Evolutionary conservation across 2,888 invertebrate genomes (phyloP).

Genomic region (Ceratothoa steindachneri): DNA sequence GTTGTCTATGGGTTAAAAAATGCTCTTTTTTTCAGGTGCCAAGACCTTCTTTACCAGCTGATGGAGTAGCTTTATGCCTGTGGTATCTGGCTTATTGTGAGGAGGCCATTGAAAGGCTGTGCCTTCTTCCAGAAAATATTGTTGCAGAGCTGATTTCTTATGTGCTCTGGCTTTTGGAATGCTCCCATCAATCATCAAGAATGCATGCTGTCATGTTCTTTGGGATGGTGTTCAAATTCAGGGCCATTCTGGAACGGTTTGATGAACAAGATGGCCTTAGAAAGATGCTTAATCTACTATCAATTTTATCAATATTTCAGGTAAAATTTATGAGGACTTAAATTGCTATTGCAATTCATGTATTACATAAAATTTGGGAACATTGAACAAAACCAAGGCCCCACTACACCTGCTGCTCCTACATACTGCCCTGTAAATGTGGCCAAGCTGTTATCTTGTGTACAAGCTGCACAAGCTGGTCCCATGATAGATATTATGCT

Average conservation of each 20-base stretch:
- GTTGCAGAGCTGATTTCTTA: constrained; percentile 79
- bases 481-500: no score
- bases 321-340: no score
- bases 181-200: constrained; percentile 94
- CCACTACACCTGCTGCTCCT: no score
- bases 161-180: constrained; percentile 89
- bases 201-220: constrained; percentile 99
- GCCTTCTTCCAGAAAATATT: constrained; percentile 72
- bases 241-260: constrained; percentile 88
- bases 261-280: constrained; percentile 90
- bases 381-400: no score
- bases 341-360: no score
- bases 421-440: no score
- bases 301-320: constrained; percentile 73
- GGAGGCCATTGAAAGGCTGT: constrained; percentile 95
- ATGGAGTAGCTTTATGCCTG: constrained; percentile 90
- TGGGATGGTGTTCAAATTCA: constrained; percentile 83
- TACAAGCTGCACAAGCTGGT: no score
- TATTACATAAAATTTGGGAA: no score
- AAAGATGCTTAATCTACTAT: constrained; percentile 87
- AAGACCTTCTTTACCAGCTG: constrained; percentile 88
- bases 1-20: not conserved
- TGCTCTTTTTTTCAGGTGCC: constrained; percentile 74
- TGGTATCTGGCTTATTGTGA: constrained; percentile 96
- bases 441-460: no score